Evolutionary conservation across 2,113 vertebrate genomes (phyloP).

Genomic region (Neogale vison): DNA sequence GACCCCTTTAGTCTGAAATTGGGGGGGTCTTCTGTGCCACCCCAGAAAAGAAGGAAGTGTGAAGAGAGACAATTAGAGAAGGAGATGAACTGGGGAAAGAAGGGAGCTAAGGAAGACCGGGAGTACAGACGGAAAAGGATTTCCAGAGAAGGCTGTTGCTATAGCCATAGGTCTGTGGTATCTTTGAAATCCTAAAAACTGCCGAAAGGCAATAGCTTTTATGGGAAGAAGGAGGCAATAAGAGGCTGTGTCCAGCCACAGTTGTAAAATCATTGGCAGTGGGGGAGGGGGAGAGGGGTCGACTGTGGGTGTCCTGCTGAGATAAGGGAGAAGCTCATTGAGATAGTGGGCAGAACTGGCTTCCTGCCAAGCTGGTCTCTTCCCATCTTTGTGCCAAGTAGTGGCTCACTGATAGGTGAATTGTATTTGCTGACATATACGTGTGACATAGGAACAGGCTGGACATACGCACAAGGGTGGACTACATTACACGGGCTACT

Average conservation of each 20-base stretch:
- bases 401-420: neutral
- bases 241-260: neutral
- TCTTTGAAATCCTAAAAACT: constrained; percentile 3
- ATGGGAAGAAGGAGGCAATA: neutral
- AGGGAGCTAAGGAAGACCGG: neutral
- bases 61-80: neutral
- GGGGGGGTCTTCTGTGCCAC: neutral
- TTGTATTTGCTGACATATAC: neutral
- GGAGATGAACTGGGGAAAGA: neutral
- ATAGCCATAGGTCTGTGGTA: neutral
- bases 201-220: neutral
- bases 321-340: neutral
- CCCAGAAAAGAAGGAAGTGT: neutral
- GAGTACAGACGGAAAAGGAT: neutral
- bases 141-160: neutral
- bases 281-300: neutral
- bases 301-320: neutral
- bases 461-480: neutral
- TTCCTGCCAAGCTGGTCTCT: neutral
- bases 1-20: neutral
- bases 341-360: neutral
- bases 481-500: neutral
- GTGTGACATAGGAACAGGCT: neutral
- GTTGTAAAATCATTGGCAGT: neutral
- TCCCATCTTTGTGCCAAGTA: neutral